These are phyloP conservation scores for Lymantria monacha DNA, from an alignment of 2,888 invertebrate genomes.

Conservation along the genomic window DNA sequence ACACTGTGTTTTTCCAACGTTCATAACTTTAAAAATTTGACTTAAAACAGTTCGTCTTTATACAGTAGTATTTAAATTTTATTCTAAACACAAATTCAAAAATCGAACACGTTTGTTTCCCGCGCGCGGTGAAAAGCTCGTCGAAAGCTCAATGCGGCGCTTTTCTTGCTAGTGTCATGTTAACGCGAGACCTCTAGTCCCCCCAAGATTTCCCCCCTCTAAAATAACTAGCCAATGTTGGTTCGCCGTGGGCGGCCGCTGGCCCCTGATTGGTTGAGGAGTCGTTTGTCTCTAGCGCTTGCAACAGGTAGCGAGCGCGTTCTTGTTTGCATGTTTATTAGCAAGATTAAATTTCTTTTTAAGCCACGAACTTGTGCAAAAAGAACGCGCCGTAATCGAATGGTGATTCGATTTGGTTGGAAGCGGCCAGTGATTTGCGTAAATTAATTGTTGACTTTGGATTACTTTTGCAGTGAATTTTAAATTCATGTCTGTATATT, in stretches of 20 bases:
- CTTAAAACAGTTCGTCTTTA: slow-evolving; percentile 8
- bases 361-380: slow-evolving; percentile 63
- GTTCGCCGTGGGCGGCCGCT: slow-evolving; percentile 73
- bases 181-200: slow-evolving; percentile 55
- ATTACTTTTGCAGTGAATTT: slow-evolving; percentile 9
- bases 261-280: slow-evolving; percentile 63
- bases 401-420: slow-evolving; percentile 54
- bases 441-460: slow-evolving; percentile 38
- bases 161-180: slow-evolving; percentile 77
- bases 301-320: slow-evolving; percentile 81
- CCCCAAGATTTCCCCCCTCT: slow-evolving; percentile 54
- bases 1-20: slow-evolving; percentile 18
- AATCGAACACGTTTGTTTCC: slow-evolving; percentile 37
- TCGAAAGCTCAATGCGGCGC: slow-evolving; percentile 79
- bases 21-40: slow-evolving; percentile 21
- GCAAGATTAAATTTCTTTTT: slow-evolving; percentile 78
- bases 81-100: slow-evolving; percentile 13
- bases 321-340: slow-evolving; percentile 81
- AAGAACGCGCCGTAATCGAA: slow-evolving; percentile 59
- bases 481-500: background rate
- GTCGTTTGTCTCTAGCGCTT: slow-evolving; percentile 68
- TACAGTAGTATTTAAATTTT: slow-evolving; percentile 2
- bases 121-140: slow-evolving; percentile 75
- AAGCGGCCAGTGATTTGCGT: slow-evolving; percentile 33
- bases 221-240: slow-evolving; percentile 58